A percentile compares a stretch with the other conserved stretches of the same genome.
These are phyloP conservation scores for Semibalanus balanoides DNA, from an alignment of 1,140 invertebrate genomes.

Conservation along the genomic window DNA sequence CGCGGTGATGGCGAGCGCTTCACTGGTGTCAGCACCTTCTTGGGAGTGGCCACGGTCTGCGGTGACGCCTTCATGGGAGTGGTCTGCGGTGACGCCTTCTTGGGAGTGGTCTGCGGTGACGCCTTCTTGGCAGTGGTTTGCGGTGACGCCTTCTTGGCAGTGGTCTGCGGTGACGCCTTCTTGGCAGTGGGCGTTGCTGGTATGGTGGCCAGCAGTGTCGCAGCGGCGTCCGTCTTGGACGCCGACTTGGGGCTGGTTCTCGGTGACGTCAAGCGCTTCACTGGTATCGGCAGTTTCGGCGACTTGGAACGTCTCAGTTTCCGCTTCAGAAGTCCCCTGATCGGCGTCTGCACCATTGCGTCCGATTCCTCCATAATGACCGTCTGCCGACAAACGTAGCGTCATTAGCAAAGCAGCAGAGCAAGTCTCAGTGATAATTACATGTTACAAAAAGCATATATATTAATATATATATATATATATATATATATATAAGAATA, in stretches of 20 bases:
- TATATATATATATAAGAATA: no score
- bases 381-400: no score
- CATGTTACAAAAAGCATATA: no score
- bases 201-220: no score
- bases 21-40: not conserved
- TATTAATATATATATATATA: no score
- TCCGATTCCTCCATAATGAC: no score
- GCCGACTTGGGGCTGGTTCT: not conserved
- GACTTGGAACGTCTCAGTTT: no score
- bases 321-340: no score
- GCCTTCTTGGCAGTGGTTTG: not conserved
- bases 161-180: not conserved
- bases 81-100: not conserved
- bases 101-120: not conserved
- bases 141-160: not conserved
- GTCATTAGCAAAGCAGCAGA: no score
- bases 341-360: no score
- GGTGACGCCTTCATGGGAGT: slow-evolving; percentile 3
- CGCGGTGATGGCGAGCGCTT: not conserved
- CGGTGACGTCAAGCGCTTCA: not conserved
- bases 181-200: not conserved
- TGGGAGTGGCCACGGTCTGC: not conserved
- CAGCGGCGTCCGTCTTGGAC: not conserved
- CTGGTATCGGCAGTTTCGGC: not conserved
- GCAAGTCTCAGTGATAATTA: no score